These are phyloP conservation scores for Choreutis nemorana DNA, from an alignment of 2,888 invertebrate species.

Conservation along the genomic window DNA sequence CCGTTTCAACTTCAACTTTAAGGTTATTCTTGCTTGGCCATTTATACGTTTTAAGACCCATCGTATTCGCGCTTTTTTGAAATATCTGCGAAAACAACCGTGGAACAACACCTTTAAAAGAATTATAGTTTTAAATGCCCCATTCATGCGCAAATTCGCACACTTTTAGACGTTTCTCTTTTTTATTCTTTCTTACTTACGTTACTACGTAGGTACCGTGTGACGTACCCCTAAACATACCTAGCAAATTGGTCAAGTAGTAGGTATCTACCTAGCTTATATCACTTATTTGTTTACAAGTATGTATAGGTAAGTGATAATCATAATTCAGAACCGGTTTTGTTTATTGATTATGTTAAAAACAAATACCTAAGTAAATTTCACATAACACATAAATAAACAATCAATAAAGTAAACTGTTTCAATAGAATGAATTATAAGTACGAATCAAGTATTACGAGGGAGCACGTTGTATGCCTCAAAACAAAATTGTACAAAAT, in stretches of 20 bases:
- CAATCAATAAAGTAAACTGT: no score
- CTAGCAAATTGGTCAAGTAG: conserved; percentile 1
- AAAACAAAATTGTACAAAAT: no score
- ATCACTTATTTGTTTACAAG: not conserved
- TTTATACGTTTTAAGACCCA: not conserved
- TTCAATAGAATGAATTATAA: no score
- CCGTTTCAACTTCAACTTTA: not conserved
- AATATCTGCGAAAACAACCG: conserved; percentile 11
- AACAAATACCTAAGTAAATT: no score
- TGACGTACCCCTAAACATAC: not conserved
- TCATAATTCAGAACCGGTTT: no score
- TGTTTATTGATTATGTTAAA: no score
- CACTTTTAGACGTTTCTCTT: no score
- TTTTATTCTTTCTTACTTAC: no score
- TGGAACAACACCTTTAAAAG: conserved; percentile 12
- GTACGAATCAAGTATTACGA: no score
- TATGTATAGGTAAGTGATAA: not conserved
- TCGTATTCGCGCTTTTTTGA: conserved; percentile 1
- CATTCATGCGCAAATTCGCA: conserved; percentile 9
- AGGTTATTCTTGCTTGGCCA: not conserved
- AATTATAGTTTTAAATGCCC: conserved; percentile 12
- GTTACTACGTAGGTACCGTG: not conserved
- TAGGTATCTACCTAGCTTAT: conserved; percentile 3
- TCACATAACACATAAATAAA: no score
- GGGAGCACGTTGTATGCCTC: no score